Evolutionary conservation across 2,113 vertebrate species (phyloP).

Genomic region (Eira barbara): DNA sequence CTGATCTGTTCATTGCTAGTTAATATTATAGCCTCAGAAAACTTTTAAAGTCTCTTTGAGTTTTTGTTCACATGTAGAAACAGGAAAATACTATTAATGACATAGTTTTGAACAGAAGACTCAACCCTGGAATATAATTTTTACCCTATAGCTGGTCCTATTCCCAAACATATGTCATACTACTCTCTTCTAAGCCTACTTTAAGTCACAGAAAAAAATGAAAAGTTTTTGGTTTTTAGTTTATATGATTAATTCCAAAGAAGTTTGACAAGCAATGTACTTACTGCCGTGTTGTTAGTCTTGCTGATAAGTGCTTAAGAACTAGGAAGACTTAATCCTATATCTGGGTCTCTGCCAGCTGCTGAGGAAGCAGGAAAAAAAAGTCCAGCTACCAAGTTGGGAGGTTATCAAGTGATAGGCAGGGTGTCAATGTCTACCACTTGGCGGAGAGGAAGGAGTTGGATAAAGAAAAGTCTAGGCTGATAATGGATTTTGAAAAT

Average conservation of each 20-base stretch:
- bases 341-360: background rate
- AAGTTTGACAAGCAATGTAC: background rate
- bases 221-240: background rate
- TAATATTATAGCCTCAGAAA: background rate
- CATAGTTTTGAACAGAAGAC: background rate
- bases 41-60: background rate
- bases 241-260: constrained; percentile 14
- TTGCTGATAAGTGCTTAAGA: background rate
- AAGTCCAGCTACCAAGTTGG: background rate
- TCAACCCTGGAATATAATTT: background rate
- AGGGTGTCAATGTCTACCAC: background rate
- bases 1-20: background rate
- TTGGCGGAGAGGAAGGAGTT: background rate
- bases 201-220: background rate
- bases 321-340: background rate
- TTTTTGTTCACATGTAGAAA: background rate
- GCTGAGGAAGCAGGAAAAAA: background rate
- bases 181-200: background rate
- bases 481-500: background rate
- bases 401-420: background rate
- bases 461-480: background rate
- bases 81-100: background rate
- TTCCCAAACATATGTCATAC: background rate
- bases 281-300: background rate
- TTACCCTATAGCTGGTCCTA: background rate